Percentiles rank a stretch among this genome's conserved stretches.
Conservation (phyloP, 2,888 invertebrate genomes). For the Ephialtes manifestator region DNA sequence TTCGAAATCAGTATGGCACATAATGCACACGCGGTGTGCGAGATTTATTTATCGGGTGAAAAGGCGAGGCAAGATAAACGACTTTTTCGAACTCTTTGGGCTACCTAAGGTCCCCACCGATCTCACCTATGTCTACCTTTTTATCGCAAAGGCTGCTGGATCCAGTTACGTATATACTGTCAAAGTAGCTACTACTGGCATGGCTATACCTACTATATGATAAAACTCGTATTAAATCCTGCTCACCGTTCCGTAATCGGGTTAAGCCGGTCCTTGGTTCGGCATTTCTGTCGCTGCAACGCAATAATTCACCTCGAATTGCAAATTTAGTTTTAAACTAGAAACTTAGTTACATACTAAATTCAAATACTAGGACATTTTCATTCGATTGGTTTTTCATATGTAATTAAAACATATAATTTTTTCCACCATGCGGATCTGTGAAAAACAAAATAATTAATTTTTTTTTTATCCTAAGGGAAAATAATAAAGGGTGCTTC, state of each 20-base stretch:
- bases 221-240: constrained; percentile 53
- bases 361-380: constrained; percentile 2
- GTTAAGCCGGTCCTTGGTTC: constrained; percentile 54
- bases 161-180: constrained; percentile 49
- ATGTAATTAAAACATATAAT: too few species aligned
- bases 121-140: constrained; percentile 32
- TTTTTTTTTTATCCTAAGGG: too few species aligned
- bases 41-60: constrained; percentile 62
- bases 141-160: constrained; percentile 48
- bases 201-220: neutral
- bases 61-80: constrained; percentile 65
- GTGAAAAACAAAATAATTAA: too few species aligned
- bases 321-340: constrained; percentile 31
- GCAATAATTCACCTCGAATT: constrained; percentile 43
- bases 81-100: constrained; percentile 55
- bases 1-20: constrained; percentile 45
- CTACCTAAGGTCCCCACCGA: constrained; percentile 30
- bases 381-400: neutral
- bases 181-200: neutral
- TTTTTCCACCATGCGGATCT: too few species aligned
- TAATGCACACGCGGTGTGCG: constrained; percentile 23
- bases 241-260: constrained; percentile 54
- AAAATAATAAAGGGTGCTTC: too few species aligned
- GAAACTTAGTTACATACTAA: constrained; percentile 11
- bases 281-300: constrained; percentile 32